Evolutionary conservation across 2,888 invertebrate genomes (phyloP), one percentile per base, ranked within the genome.

Genomic region (Cataglyphis altisquamis): DNA sequence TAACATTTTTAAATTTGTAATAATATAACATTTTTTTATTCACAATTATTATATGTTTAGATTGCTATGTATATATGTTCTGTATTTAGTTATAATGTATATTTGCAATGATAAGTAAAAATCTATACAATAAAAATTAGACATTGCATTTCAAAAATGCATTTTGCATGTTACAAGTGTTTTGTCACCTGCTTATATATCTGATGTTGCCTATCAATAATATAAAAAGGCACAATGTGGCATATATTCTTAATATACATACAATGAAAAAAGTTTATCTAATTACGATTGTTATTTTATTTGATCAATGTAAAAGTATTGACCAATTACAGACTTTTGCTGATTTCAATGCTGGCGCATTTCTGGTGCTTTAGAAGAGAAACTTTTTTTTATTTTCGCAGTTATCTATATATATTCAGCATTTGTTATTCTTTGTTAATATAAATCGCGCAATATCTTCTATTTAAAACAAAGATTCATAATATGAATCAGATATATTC

Each of bases 191-290:
- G 32, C 57, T 84, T 84, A 85, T 39, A 78, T 41, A 60, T 57
- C 29, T 6, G 12, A 57, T 41, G 57, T 41, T 57, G 70, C 6
- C 36, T 36, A 83, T 78, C 32, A 78, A 81, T 82, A 25, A 48
- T 89, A 57, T 89, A 87, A 81, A 89, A 90, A 90, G 90, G 89
- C 90, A 90, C 88, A 83, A 77, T 77, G 77, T 84, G 90, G 83
- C 84, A 84, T 90, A 85, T 82, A 70, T 82, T 67, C 52, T 84
- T 87, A 82, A 67, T 73, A 89, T 87, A 70, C 25, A 3, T 48
- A 67, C 67, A 70, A 82, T 80, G 55, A 74, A 83, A 86, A 88
- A 63, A 75, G 3, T 72, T 45, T 45, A 83, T 86, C 82, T 86
- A 86, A 63, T 77, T 78, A 52, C 8, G n/a, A 36, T 52, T n/a